Percentiles rank a stretch among this genome's conserved stretches.
phyloP scores from a whole-genome alignment of 2,888 invertebrate genomes.

The Netelia melanura region DNA sequence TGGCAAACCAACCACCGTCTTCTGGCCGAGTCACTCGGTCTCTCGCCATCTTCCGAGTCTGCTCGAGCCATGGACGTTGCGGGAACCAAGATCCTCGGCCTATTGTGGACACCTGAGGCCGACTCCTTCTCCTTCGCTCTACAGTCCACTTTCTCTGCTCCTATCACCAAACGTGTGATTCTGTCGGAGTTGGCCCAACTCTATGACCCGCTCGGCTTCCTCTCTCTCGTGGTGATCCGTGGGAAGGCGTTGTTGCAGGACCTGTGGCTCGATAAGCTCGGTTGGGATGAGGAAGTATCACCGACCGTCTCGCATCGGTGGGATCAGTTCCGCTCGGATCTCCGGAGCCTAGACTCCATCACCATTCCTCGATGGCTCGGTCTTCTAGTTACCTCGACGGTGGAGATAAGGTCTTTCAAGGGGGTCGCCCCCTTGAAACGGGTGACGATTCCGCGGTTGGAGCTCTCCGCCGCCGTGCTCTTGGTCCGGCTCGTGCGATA shows the following conservation, averaged over 20 bases:
- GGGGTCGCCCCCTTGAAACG: constrained; percentile 14
- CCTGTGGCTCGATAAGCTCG: not conserved
- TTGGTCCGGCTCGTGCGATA: not conserved
- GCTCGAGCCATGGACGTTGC: not conserved
- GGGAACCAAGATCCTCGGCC: no score
- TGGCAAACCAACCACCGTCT: no score
- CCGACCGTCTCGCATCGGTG: not conserved
- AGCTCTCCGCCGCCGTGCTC: constrained; percentile 3
- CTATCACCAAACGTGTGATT: not conserved
- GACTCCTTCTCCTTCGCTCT: no score
- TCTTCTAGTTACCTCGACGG: not conserved
- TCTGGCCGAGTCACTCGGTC: not conserved
- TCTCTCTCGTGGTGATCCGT: not conserved
- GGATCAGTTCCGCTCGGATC: not conserved
- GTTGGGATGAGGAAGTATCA: not conserved
- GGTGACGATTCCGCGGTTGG: constrained; percentile 3
- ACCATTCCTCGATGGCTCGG: not conserved
- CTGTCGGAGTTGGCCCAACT: not conserved
- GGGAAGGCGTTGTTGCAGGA: not conserved
- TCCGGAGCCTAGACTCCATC: not conserved
- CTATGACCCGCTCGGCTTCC: not conserved
- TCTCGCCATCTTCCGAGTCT: no score
- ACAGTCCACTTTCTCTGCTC: not conserved
- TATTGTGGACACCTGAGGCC: no score
- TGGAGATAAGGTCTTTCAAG: not conserved